Base-by-base conservation (phyloP, 2,113 vertebrate species). In the Delphinapterus leucas region DNA sequence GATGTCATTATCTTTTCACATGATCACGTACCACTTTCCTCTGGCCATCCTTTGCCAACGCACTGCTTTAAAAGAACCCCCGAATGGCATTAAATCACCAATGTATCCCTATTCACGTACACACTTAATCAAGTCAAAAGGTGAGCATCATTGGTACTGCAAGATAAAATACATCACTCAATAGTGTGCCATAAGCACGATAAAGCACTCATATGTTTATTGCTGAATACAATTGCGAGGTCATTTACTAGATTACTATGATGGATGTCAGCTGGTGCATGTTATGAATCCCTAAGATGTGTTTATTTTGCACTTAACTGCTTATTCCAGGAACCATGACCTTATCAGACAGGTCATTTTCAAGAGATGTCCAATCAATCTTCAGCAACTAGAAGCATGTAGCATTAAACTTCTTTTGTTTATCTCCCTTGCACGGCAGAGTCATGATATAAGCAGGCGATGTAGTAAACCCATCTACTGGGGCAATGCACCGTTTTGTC, bases 231-330 rank as follows among this genome's bases (percentile, higher is more conserved):
- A 98, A 98, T 97, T 97, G 98, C 26, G 87, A 95, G 97, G 98
- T 98, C 98, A 98, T 98, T 98, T 98, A 96, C 98, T 94, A 98
- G 97, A 98, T 98, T 98, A 98, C 98, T 97, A 96, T 97, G 98
- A 98, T 99, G 98, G 98, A 98, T 98, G 98, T 98, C 98, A 97
- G 98, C 98, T 97, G 93, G 97, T 92, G 83, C 97, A 98, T 96
- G 97, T 98, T 98, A 98, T 98, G 98, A 98, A 98, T 98, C 97
- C 98, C 88, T 98, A 97, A 98, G 93, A 98, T 97, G 98, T 98
- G 98, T 99, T 99, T 99, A 98, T 99, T 99, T 98, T 98, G 95
- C 86, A 98, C 98, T 98, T 99, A 99, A 98, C 98, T 99, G 98
- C 97, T 93, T 97, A 97, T 98, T 98, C 98, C 96, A 98, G 98